Base-by-base conservation (phyloP, 2,113 vertebrate species). In the Scalopus aquaticus region DNA sequence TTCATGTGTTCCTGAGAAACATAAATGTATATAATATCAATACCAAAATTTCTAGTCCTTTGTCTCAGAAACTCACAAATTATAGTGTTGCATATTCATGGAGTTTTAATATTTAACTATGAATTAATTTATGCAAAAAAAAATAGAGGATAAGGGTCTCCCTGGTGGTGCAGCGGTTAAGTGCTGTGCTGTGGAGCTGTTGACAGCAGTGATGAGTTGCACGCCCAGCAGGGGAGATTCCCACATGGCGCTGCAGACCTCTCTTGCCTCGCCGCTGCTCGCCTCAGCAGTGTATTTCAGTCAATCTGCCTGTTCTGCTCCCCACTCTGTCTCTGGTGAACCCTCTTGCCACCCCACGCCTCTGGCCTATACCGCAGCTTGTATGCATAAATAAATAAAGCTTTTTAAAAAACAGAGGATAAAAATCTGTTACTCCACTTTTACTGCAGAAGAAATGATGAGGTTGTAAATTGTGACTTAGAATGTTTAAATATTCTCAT, bases 1-100 rank as follows among this genome's bases (percentile, higher is more conserved):
- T 85, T 58, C 9, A 93, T 8, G 30, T 51, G 28, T 65, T 89
- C 44, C 56, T 93, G 69, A 37, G 79, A 92, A 90, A 89, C 35
- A 73, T 39, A 86, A 97, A 74, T 24, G 12, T 46, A 46, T 39
- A 42, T 74, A 95, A 44, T 81, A 42, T 49, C 35, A 91, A 35
- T 20, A 84, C 7, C 74, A 80, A 96, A 70, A 89, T 46, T 20
- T 78, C 20, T 84, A 73, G 69, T 60, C 76, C 80, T 46, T n/a
- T 91, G 39, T 81, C 86, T 69, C 69, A 85, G 46, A 67, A 92
- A 67, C 28, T 70, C 37, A 62, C 39, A 56, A 44, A 74, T 54
- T 70, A 28, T 54, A 37, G 39, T 91, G n/a, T 10, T 93, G 37
- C 37, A 85, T 17, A 82, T 24, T 60, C 22, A 64, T 94, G n/a